phyloP scores from a whole-genome alignment of 1,140 invertebrate species.

The Drosophila santomea region DNA sequence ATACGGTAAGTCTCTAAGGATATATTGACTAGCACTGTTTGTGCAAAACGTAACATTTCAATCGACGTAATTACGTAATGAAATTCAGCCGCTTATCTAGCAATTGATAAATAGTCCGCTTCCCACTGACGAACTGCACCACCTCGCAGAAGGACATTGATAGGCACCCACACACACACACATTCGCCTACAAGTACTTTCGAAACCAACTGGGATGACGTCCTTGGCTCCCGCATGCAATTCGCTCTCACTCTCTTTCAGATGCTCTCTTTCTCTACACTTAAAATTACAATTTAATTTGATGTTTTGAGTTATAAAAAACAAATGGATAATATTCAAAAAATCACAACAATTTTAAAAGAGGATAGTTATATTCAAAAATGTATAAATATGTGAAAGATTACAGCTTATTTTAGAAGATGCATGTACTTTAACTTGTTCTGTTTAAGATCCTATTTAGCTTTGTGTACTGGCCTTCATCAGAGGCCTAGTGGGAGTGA shows the following conservation, averaged over 20 bases:
- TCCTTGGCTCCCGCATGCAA: conserved; percentile 3
- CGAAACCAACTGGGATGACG: conserved; percentile 3
- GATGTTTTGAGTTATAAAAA: background rate
- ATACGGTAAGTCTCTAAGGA: background rate
- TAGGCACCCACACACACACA: no score
- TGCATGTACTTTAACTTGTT: no score
- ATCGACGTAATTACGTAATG: background rate
- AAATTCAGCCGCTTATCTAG: background rate
- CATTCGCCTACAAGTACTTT: background rate
- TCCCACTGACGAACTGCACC: background rate
- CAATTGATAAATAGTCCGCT: background rate
- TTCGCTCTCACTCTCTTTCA: background rate
- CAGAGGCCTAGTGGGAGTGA: background rate
- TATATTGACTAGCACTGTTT: no score
- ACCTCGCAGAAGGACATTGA: background rate
- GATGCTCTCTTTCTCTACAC: conserved; percentile 2
- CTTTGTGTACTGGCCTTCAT: background rate
- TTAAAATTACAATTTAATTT: background rate
- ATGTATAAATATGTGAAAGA: no score
- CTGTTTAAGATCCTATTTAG: background rate
- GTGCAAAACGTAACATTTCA: no score
- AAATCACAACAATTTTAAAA: background rate
- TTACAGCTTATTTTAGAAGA: no score
- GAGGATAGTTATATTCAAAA: no score
- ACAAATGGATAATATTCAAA: background rate